phyloP scores from a whole-genome alignment of 2,113 vertebrate species.

The Pterocles orientalis region DNA sequence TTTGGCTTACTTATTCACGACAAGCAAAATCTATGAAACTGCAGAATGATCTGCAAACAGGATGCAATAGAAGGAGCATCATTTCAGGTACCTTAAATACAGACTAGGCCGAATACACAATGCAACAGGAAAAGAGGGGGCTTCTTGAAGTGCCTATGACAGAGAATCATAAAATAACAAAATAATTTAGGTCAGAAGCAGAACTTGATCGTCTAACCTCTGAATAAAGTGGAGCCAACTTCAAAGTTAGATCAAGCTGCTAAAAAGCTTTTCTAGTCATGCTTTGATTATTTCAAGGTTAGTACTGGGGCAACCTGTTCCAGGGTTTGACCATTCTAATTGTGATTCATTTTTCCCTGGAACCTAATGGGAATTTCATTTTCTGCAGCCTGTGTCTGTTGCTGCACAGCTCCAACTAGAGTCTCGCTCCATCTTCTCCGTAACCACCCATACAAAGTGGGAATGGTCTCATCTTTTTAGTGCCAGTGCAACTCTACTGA shows the following conservation, averaged over 20 bases:
- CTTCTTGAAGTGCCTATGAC: background rate
- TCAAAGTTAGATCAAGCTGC: background rate
- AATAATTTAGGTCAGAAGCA: background rate
- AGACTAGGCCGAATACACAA: background rate
- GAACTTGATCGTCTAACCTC: background rate
- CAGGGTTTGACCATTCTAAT: background rate
- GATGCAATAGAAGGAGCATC: background rate
- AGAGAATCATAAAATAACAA: background rate
- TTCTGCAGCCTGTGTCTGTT: background rate
- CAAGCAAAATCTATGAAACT: background rate
- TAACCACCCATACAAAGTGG: background rate
- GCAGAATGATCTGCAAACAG: background rate
- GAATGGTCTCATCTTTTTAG: background rate
- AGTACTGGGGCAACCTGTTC: background rate
- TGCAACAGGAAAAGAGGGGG: background rate
- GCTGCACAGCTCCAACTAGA: background rate
- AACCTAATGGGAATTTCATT: background rate
- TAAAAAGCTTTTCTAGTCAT: background rate
- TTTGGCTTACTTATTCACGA: background rate
- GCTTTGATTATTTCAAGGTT: background rate
- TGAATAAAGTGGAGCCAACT: background rate
- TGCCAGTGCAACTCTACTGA: background rate
- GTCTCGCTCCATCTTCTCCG: background rate
- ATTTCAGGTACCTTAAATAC: background rate
- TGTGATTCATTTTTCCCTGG: background rate